Evolutionary conservation across 2,888 invertebrate species (phyloP).

Genomic region (Ceraclea dissimilis): DNA sequence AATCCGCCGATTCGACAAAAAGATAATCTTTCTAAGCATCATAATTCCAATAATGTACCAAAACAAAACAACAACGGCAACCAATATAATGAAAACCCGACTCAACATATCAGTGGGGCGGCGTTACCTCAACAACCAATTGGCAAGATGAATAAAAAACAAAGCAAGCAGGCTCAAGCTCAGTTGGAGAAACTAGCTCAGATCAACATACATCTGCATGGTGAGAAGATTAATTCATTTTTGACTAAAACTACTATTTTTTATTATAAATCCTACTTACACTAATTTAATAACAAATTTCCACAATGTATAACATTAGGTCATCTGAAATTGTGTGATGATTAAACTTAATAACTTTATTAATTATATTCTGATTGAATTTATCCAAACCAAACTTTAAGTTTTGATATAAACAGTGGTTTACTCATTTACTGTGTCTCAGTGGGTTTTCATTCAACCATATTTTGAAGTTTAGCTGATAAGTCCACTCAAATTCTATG

Average conservation of each 20-base stretch:
- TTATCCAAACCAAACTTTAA: no score
- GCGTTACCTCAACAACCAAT: not conserved
- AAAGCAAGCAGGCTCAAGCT: conserved; percentile 60
- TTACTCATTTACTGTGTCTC: no score
- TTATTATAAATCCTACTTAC: not conserved
- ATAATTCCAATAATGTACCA: not conserved
- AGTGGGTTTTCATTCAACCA: no score
- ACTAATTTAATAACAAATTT: not conserved
- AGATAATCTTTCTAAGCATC: not conserved
- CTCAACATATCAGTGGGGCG: not conserved
- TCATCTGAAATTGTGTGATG: no score
- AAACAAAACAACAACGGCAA: not conserved
- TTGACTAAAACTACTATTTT: not conserved
- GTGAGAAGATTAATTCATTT: conserved; percentile 47
- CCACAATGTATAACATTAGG: no score
- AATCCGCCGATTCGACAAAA: not conserved
- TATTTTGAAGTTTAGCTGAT: no score
- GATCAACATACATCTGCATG: conserved; percentile 77
- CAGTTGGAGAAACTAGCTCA: conserved; percentile 68
- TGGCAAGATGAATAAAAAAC: conserved; percentile 54
- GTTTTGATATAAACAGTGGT: no score
- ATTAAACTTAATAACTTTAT: no score
- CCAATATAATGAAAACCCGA: not conserved
- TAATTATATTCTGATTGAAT: no score
- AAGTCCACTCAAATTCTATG: no score